Percentiles rank a stretch among this genome's conserved stretches.
Conservation (phyloP, 2,113 vertebrate genomes). For the Sciurus niger region DNA sequence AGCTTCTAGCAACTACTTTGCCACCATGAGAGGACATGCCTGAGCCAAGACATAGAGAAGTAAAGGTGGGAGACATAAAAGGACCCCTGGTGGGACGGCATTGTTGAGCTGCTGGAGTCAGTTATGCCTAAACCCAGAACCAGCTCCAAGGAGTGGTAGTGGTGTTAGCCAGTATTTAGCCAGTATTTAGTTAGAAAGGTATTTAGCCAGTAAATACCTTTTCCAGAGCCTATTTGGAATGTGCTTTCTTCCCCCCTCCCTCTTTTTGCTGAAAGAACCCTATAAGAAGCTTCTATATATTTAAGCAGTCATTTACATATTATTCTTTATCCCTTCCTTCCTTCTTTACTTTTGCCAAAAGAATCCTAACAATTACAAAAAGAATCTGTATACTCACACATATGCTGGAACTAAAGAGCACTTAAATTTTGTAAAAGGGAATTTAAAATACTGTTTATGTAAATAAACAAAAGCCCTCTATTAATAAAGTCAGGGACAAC, state of each 20-base stretch:
- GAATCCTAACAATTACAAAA: neutral
- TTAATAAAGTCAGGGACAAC: neutral
- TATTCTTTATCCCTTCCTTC: neutral
- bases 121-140: neutral
- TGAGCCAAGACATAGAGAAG: neutral
- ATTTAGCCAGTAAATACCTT: neutral
- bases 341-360: neutral
- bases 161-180: neutral
- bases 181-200: no score
- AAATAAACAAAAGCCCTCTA: neutral
- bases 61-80: neutral
- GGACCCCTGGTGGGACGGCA: no score
- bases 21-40: neutral
- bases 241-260: neutral
- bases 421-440: constrained; percentile 22
- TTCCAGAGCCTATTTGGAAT: neutral
- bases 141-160: neutral
- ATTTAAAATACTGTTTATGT: constrained; percentile 34
- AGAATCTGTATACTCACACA: neutral
- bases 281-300: neutral
- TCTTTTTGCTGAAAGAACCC: neutral
- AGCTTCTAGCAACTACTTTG: neutral
- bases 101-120: neutral
- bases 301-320: neutral
- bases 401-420: neutral